Base-by-base conservation (phyloP, 1,140 invertebrate species). In the Zaprionus africanus region DNA sequence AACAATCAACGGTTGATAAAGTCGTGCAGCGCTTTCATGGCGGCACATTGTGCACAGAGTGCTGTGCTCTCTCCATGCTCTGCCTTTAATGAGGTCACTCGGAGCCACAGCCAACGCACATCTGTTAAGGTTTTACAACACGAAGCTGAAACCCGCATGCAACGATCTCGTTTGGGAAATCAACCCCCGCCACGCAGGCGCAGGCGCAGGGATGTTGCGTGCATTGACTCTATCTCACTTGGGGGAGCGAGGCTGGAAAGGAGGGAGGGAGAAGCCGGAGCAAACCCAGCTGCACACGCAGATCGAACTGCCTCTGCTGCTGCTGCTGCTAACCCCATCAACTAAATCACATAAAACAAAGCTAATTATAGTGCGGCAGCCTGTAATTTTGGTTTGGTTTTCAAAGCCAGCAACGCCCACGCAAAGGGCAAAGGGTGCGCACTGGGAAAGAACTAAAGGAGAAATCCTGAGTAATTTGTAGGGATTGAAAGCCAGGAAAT, bases 11-110 rank as follows among this genome's bases (percentile, higher is more conserved):
- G 38, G 38, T 62, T 13, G 46, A 51, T 56, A 58, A 74, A 73
- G 19, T 51, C 9, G 69, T 38, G 66, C 56, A 31, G 68, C 68
- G 57, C 38, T 71, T 64, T 65, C 49, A 72, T 72, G 69, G 67
- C 67, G 73, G 73, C 68, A 26, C 61, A 76, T 76, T 76, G 74
- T 75, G 24, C 22, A 22, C 22, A 22, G 22, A 54, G 12, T 7
- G 22, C 61, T 62, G 28, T 5, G 11, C 49, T 34, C 15, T 22
- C n/a, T 2, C 60, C 54, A 46, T 65, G 59, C 36, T 66, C 56
- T 71, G 59, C 49, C 56, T 67, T 51, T 90, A 88, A 88, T 90
- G 85, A 90, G 84, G 84, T 88, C 84, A 88, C 56, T 73, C 71
- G 49, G 60, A 17, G 61, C 68, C 76, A 66, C 66, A 81, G 69